These are phyloP conservation scores for Leptobrachium leishanense DNA, from an alignment of 2,113 vertebrate genomes.

Conservation along the genomic window DNA sequence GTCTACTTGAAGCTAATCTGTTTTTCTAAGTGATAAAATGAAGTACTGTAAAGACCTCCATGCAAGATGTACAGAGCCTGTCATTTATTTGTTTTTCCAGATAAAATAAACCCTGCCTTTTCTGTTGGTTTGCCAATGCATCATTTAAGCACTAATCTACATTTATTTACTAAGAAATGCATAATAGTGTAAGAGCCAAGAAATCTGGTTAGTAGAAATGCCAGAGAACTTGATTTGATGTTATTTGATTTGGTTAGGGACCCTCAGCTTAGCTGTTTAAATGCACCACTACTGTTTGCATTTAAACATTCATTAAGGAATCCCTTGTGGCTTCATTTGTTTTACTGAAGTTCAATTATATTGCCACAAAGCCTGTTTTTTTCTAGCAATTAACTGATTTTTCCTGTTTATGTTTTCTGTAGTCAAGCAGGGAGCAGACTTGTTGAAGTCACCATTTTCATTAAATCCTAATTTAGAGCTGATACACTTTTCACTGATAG, in stretches of 20 bases:
- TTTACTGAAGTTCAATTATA: constrained; percentile 93
- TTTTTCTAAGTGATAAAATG: constrained; percentile 48
- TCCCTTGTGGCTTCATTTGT: constrained; percentile 92
- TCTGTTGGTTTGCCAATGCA: constrained; percentile 58
- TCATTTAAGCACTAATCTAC: constrained; percentile 67
- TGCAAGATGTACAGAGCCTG: constrained; percentile 72
- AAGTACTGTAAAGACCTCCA: constrained; percentile 51
- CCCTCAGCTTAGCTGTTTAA: constrained; percentile 72
- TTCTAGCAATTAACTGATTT: constrained; percentile 89
- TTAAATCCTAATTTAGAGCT: constrained; percentile 86
- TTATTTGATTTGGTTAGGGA: constrained; percentile 90
- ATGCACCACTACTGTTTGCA: constrained; percentile 87
- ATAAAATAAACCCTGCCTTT: constrained; percentile 39
- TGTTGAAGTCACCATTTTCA: constrained; percentile 88
- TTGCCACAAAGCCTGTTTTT: constrained; percentile 76
- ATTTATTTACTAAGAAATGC: constrained; percentile 70
- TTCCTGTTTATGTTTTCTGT: constrained; percentile 96
- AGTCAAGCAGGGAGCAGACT: constrained; percentile 83
- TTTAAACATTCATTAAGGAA: constrained; percentile 91
- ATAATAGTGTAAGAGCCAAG: constrained; percentile 70
- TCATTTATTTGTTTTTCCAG: constrained; percentile 57
- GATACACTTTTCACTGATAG: constrained; percentile 66
- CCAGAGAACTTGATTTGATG: constrained; percentile 89
- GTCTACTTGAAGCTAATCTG: constrained; percentile 36
- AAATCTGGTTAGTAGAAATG: constrained; percentile 88